These are phyloP conservation scores for Drosophila asahinai DNA, from an alignment of 1,140 invertebrate species.

Conservation along the genomic window DNA sequence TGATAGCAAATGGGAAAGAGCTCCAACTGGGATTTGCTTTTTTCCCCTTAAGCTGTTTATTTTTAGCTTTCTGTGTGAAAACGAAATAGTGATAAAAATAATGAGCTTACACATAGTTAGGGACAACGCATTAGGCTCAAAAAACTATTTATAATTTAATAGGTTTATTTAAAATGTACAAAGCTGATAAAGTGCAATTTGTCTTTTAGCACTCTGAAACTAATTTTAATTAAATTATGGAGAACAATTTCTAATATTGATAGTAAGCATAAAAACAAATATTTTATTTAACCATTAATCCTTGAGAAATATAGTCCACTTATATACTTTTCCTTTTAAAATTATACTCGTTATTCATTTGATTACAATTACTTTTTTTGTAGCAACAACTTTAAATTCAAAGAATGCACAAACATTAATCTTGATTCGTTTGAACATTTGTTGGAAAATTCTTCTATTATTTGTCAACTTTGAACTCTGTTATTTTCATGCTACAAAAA, in stretches of 20 bases:
- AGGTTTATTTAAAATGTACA: neutral
- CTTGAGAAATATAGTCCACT: too few species aligned
- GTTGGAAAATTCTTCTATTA: neutral
- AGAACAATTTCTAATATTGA: too few species aligned
- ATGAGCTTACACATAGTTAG: slow-evolving; percentile 6
- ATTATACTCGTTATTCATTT: neutral
- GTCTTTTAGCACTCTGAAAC: too few species aligned
- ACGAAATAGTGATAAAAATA: slow-evolving; percentile 5
- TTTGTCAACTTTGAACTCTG: slow-evolving; percentile 8
- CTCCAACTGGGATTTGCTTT: slow-evolving; percentile 25
- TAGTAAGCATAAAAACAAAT: too few species aligned
- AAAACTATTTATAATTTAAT: neutral
- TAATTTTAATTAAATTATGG: too few species aligned
- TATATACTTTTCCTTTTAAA: too few species aligned
- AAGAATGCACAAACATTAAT: neutral
- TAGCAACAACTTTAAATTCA: neutral
- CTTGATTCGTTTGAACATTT: too few species aligned
- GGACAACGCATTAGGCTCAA: neutral
- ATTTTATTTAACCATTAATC: too few species aligned
- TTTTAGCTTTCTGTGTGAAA: slow-evolving; percentile 19
- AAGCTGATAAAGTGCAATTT: neutral
- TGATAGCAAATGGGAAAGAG: slow-evolving; percentile 16
- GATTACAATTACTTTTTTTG: neutral
- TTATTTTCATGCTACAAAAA: slow-evolving; percentile 6
- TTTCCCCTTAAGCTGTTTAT: slow-evolving; percentile 33